Conservation (phyloP, 2,888 invertebrate species). For the Proisotoma minuta region DNA sequence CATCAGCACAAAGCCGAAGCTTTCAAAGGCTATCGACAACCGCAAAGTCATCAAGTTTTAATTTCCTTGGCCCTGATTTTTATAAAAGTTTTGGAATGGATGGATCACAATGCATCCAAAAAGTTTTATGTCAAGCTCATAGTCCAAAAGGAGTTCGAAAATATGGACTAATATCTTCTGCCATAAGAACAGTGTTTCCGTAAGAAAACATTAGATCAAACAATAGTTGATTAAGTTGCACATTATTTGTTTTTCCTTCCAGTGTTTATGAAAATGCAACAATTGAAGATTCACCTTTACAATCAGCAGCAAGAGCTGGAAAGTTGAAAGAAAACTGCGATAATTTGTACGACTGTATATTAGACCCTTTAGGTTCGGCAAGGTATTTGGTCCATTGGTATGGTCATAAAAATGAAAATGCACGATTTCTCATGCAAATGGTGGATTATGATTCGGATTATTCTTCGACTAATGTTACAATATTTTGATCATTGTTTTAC, state of each 20-base stretch:
- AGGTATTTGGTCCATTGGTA: constrained; percentile 39
- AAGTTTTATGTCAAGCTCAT: constrained; percentile 33
- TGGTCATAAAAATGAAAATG: background rate
- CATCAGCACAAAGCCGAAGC: background rate
- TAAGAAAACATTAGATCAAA: too few species aligned
- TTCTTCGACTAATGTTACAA: too few species aligned
- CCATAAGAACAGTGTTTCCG: constrained; percentile 29
- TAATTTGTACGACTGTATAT: constrained; percentile 34
- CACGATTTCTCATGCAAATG: background rate
- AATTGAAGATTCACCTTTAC: constrained; percentile 12
- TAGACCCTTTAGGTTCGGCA: constrained; percentile 33
- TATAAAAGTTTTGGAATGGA: constrained; percentile 31
- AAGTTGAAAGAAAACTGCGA: constrained; percentile 33
- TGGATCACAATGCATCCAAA: constrained; percentile 31
- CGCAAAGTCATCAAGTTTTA: constrained; percentile 17
- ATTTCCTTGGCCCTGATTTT: constrained; percentile 21
- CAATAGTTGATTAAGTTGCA: background rate
- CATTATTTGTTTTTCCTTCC: background rate
- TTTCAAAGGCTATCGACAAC: constrained; percentile 13
- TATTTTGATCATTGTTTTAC: too few species aligned
- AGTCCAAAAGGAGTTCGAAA: constrained; percentile 19
- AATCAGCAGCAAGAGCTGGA: constrained; percentile 31
- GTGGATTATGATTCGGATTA: background rate
- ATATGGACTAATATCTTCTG: constrained; percentile 24
- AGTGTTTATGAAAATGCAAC: constrained; percentile 16